Percentiles rank a stretch among this genome's conserved stretches.
Evolutionary conservation across 2,797 vertebrate genomes (phyloP).

Genomic region (Sebastolobus altivelis): DNA sequence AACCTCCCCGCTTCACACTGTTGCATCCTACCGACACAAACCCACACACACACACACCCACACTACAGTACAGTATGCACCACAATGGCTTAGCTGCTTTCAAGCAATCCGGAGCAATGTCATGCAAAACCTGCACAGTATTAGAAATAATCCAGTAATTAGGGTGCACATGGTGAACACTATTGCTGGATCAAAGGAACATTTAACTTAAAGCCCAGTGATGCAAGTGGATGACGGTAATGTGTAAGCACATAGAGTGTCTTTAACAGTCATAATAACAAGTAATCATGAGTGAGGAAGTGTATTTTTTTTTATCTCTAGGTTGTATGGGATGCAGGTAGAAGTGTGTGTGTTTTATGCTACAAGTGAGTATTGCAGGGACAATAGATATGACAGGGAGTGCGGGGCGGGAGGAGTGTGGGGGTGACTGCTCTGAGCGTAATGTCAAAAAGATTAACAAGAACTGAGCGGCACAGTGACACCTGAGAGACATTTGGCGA

Average conservation of each 20-base stretch:
- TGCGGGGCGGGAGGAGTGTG: slow-evolving; percentile 47
- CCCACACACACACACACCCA: slow-evolving; percentile 11
- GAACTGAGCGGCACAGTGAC: slow-evolving; percentile 62
- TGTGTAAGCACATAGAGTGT: background rate
- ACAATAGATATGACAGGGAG: slow-evolving; percentile 48
- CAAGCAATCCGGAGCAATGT: slow-evolving; percentile 39
- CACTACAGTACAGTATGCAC: background rate
- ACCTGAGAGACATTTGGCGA: slow-evolving; percentile 68
- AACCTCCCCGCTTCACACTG: slow-evolving; percentile 61
- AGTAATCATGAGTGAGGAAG: background rate
- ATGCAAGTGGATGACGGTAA: slow-evolving; percentile 14
- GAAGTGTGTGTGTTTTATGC: slow-evolving; percentile 18
- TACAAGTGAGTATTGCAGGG: slow-evolving; percentile 33
- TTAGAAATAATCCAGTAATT: slow-evolving; percentile 64
- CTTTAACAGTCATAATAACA: slow-evolving; percentile 3
- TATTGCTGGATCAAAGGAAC: slow-evolving; percentile 51
- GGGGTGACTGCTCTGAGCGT: slow-evolving; percentile 72
- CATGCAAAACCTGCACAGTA: slow-evolving; percentile 40
- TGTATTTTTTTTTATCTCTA: slow-evolving; percentile 14
- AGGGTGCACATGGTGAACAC: slow-evolving; percentile 22
- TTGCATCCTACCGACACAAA: slow-evolving; percentile 31
- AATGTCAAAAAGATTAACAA: slow-evolving; percentile 78
- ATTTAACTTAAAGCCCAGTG: slow-evolving; percentile 38
- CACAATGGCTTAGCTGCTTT: slow-evolving; percentile 48
- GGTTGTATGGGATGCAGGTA: background rate